A percentile compares a stretch with the other conserved stretches of the same genome.
phyloP scores from a whole-genome alignment of 2,888 invertebrate genomes.

The Acrocyrtus sp. region DNA sequence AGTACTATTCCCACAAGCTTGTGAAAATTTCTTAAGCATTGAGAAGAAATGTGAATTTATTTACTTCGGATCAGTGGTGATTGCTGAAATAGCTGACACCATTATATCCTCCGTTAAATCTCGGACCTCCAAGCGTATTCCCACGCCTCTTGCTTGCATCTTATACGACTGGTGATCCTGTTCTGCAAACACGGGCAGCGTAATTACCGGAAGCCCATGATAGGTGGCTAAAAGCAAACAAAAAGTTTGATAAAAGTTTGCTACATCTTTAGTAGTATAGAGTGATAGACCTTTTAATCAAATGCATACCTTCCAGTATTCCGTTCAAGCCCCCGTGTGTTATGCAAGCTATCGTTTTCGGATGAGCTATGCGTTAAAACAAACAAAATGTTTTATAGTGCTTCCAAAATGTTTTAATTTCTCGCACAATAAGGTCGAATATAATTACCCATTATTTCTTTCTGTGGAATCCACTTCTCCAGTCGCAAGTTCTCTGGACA shows the following conservation, averaged over 20 bases:
- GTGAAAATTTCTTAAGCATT: not conserved
- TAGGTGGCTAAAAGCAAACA: too few species aligned
- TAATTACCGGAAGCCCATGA: slow-evolving; percentile 59
- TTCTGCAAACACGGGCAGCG: slow-evolving; percentile 60
- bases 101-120: slow-evolving; percentile 14
- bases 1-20: not conserved
- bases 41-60: not conserved
- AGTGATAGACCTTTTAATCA: too few species aligned
- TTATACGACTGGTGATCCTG: slow-evolving; percentile 57
- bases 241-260: too few species aligned
- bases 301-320: slow-evolving; percentile 65
- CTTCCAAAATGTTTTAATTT: too few species aligned
- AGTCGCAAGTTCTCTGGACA: slow-evolving; percentile 60
- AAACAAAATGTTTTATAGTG: not conserved
- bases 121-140: slow-evolving; percentile 47
- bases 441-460: slow-evolving; percentile 60
- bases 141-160: slow-evolving; percentile 43
- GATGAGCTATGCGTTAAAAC: slow-evolving; percentile 54
- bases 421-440: not conserved
- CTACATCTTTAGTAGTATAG: too few species aligned
- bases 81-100: slow-evolving; percentile 38
- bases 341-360: slow-evolving; percentile 65
- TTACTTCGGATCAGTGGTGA: slow-evolving; percentile 57
- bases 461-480: slow-evolving; percentile 63
- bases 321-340: slow-evolving; percentile 67